Conservation (phyloP, 2,888 invertebrate genomes). For the Prenolepis imparis region DNA sequence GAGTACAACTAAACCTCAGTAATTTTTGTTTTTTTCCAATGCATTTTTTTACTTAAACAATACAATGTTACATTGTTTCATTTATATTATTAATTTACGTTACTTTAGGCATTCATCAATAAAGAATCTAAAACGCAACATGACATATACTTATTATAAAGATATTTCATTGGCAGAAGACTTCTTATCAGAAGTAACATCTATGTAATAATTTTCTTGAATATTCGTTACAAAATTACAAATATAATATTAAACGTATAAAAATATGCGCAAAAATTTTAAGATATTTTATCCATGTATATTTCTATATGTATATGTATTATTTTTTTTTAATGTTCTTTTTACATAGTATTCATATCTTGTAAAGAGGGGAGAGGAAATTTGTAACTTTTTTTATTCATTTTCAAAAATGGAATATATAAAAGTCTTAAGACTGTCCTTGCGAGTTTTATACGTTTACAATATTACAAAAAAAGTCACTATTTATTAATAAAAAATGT, state of each 20-base stretch:
- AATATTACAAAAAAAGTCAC: background rate
- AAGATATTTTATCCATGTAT: slow-evolving; percentile 4
- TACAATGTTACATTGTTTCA: background rate
- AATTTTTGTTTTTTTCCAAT: background rate
- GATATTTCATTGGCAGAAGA: slow-evolving; percentile 61
- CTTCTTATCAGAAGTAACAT: slow-evolving; percentile 74
- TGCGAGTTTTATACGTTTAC: background rate
- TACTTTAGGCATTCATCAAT: slow-evolving; percentile 45
- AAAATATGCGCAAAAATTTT: background rate
- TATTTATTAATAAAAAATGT: background rate
- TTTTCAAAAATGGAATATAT: background rate
- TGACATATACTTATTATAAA: slow-evolving; percentile 62
- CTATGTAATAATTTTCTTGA: slow-evolving; percentile 32
- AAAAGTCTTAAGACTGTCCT: background rate
- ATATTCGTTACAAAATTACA: background rate
- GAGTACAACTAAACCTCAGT: background rate
- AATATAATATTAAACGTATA: background rate
- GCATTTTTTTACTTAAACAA: slow-evolving; percentile 3
- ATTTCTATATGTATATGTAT: background rate
- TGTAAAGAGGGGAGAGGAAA: background rate
- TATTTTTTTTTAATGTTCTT: background rate
- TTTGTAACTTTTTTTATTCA: background rate
- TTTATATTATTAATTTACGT: background rate
- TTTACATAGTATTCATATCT: background rate
- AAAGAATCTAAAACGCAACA: slow-evolving; percentile 6